Evolutionary conservation across 2,888 invertebrate genomes (phyloP), one percentile per base, ranked within the genome.

Genomic region (Sminthurides aquaticus): DNA sequence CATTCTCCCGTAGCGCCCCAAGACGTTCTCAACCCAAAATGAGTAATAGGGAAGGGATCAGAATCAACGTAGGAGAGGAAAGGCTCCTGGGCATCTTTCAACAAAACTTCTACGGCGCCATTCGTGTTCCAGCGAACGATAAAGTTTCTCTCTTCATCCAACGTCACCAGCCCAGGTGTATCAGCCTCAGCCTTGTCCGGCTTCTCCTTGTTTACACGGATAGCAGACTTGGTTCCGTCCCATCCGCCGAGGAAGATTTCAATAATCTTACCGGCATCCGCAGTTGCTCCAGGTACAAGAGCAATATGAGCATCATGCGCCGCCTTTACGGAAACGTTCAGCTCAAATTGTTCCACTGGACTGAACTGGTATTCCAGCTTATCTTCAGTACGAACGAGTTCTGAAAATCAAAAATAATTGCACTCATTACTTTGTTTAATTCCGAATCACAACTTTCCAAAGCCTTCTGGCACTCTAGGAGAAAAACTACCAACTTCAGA

Each of bases 201-300:
- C 75, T 84, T 82, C 77, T 83, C 81, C 73, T 82, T 81, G 80
- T 83, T 82, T 77, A 84, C 79, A 77, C 86, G 84, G 77, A 86
- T 85, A 70, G 84, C 85, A 49, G 86, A 86, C 72, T 84, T 82
- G 57, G 80, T 81, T 77, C 86, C 86, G 68, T 84, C 83, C 86
- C 87, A 87, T 67, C 86, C 86, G 60, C 86, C 87, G 72, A 87
- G 81, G 74, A 87, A 82, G 71, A 86, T 80, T 79, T 87, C 86
- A 76, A 85, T 85, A 81, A 86, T 84, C 27, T 84, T 84, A 72
- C 82, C 82, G 65, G 83, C 80, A 76, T 84, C 84, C 49, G 78
- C 80, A 18, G 74, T 67, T 58, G 83, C 82, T 22, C 79, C 81
- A 70, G 78, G 76, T 52, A 84, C 82, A 69, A 87, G 80, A 69